Evolutionary conservation across 2,888 invertebrate genomes (phyloP), one percentile per base, ranked within the genome.

Genomic region (Cheilosia vernalis): DNA sequence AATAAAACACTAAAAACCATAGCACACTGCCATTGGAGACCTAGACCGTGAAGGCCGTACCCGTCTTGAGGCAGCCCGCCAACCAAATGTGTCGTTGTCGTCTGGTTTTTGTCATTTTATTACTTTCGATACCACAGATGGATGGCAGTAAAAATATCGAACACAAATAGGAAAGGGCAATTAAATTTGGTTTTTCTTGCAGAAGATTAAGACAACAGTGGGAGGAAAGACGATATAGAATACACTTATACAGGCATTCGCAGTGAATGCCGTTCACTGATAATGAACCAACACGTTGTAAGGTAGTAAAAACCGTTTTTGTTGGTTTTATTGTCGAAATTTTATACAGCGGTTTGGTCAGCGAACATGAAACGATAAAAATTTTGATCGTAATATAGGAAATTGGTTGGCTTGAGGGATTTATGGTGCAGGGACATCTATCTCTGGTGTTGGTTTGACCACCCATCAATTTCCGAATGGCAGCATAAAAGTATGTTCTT

Each of bases 1-100:
- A 81, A 81, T 85, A 85, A 85, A 85, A 85, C 74, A 81, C 67
- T 85, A 77, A 80, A 81, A 85, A 67, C 56, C 72, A 85, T 81
- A 47, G 2, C 77, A 66, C 66, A 85, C 76, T 51, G 53, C 30
- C 51, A 61, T 67, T 24, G 58, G 47, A 47, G 44, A 40, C 42
- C 0, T n/a, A 13, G 24, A 61, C 66, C 67, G 77, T 77, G 64
- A 83, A 66, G 78, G 66, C 44, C 53, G 21, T 19, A 15, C 27
- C 27, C 19, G 47, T 73, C 73, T 61, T 42, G 55, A 56, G 53
- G 37, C 5, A 72, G 58, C 37, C 30, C 17, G 70, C 64, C 1
- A 60, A 82, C 72, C 72, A 72, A 82, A 77, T 60, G 55, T 74
- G 63, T 74, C 53, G 47, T 66, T 55, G 74, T 66, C 64, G n/a